These are phyloP conservation scores for Drosophila aldrichi DNA, from an alignment of 2,888 invertebrate species.

Conservation along the genomic window DNA sequence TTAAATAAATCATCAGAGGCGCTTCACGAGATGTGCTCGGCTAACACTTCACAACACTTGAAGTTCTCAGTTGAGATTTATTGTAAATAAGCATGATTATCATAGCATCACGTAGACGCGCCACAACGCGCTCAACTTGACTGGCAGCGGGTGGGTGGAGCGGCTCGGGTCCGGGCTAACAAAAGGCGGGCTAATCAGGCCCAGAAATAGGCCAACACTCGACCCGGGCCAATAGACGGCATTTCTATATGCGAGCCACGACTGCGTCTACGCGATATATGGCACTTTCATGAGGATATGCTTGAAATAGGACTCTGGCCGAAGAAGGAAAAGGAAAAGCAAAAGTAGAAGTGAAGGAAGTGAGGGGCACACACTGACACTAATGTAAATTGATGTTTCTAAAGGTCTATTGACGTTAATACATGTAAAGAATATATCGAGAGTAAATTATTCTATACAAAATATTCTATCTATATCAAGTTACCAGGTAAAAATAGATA, in stretches of 20 bases:
- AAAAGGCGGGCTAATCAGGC: slow-evolving; percentile 30
- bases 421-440: background rate
- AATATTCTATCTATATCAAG: background rate
- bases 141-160: slow-evolving; percentile 3
- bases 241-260: slow-evolving; percentile 36
- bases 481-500: background rate
- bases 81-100: slow-evolving; percentile 81
- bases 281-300: background rate
- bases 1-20: slow-evolving; percentile 76
- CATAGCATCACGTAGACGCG: slow-evolving; percentile 80
- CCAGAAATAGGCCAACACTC: slow-evolving; percentile 18
- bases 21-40: slow-evolving; percentile 51
- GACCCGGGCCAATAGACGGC: slow-evolving; percentile 22
- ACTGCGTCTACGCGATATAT: slow-evolving; percentile 30
- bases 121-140: slow-evolving; percentile 48
- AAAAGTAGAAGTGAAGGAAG: background rate
- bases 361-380: background rate
- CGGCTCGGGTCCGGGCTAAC: slow-evolving; percentile 7
- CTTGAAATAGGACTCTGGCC: background rate
- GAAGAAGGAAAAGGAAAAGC: too few species aligned
- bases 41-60: slow-evolving; percentile 69
- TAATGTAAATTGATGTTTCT: background rate
- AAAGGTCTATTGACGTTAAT: background rate
- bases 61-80: slow-evolving; percentile 69
- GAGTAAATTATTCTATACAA: background rate